phyloP scores from a whole-genome alignment of 2,113 vertebrate genomes.

The Chionomys nivalis region DNA sequence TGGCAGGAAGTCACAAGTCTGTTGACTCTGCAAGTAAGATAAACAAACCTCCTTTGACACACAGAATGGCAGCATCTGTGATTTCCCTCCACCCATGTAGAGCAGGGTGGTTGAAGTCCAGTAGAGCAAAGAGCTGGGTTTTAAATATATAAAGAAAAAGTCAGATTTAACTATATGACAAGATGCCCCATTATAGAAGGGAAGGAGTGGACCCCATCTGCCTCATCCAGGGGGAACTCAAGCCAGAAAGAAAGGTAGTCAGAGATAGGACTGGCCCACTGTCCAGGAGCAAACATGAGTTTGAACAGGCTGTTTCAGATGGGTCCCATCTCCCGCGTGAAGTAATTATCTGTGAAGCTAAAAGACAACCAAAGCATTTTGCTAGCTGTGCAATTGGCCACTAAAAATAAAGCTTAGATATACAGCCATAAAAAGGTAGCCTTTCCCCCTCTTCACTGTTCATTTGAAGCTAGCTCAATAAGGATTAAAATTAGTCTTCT shows the following conservation, averaged over 20 bases:
- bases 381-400: neutral
- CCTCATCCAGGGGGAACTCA: neutral
- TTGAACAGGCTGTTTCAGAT: neutral
- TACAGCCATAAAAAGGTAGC: neutral
- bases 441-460: neutral
- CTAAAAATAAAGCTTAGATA: neutral
- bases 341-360: neutral
- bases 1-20: slow-evolving; percentile 69
- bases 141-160: slow-evolving; percentile 27
- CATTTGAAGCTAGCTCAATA: neutral
- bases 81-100: slow-evolving; percentile 48
- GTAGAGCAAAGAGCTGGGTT: neutral
- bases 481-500: neutral
- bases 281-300: neutral
- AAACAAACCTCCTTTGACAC: slow-evolving; percentile 75
- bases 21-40: slow-evolving; percentile 64
- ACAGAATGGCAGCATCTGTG: slow-evolving; percentile 57
- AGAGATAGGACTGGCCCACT: neutral
- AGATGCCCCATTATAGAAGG: neutral
- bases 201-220: neutral
- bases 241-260: neutral
- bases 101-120: neutral
- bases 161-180: neutral
- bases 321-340: neutral
- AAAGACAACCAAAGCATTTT: neutral